Base-by-base conservation (phyloP, 2,888 invertebrate genomes). In the Pachymerium ferrugineum region DNA sequence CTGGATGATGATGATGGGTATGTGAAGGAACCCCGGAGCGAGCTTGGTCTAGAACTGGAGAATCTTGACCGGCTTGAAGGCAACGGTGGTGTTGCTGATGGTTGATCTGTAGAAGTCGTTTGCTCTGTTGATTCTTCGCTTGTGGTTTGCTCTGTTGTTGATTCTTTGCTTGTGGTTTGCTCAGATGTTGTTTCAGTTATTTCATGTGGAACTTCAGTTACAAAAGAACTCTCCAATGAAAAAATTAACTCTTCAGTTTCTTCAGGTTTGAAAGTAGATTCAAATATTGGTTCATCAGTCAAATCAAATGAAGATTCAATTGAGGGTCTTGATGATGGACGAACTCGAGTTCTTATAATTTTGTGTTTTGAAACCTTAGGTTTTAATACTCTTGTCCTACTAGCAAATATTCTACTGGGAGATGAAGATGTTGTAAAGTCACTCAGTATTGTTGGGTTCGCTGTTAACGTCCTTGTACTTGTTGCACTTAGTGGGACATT, bases 231-330 rank as follows among this genome's bases (percentile, higher is more conserved):
- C 22, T 47, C 47, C 8, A 47, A 19, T 47, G 16, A 22, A 22
- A 19, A 47, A 19, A 22, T 47, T 19, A 22, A 47, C 22, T 47
- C 47, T 31, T 33, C 70, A 3, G 16, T 70, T 33, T 70, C 70
- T 1, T 70, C 70, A n/a, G 12, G 16, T 19, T 47, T n/a, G 22
- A 31, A 3, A 16, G 33, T 70, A n/a, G 33, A 70, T 35, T 10
- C 33, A 1, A 25, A 30, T 19, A 31, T 22, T 1, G 33, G 31
- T n/a, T 70, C 70, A 31, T 70, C 70, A 5, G n/a, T 35, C 6
- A 19, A 19, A 5, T 72, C 72, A 22, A 72, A 42, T 5, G 72
- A 72, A 14, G 72, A 72, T 47, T 72, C 72, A 6, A 72, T 42
- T 1, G 28, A 16, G 1, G 72, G 42, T 14, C 25, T 16, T 12